Evolutionary conservation across 2,113 vertebrate species (phyloP).

Genomic region (Candoia aspera): DNA sequence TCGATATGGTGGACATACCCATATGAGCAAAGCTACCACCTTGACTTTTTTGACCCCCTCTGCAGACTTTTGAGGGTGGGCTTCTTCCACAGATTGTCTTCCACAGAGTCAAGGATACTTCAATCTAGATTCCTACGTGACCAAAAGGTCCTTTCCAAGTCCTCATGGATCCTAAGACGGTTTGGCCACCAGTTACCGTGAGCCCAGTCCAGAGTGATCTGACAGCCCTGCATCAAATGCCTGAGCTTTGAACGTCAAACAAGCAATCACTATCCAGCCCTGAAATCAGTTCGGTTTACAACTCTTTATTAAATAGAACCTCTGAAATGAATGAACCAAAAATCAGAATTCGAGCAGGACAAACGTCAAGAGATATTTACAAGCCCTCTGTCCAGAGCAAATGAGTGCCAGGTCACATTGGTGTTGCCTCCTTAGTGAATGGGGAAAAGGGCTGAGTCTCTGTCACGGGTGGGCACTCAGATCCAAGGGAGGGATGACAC

Average conservation of each 20-base stretch:
- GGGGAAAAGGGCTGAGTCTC: not conserved
- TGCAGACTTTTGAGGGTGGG: not conserved
- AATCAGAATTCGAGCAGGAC: not conserved
- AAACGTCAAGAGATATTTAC: not conserved
- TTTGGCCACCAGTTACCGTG: not conserved
- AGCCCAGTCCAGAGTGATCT: not conserved
- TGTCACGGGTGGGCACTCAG: not conserved
- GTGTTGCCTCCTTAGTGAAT: not conserved
- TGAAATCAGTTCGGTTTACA: not conserved
- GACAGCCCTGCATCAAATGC: too few species aligned
- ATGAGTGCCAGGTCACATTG: not conserved
- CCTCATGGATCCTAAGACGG: not conserved
- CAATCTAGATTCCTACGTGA: not conserved
- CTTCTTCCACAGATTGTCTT: not conserved
- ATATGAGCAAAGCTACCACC: too few species aligned
- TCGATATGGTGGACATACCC: too few species aligned
- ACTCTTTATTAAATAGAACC: conserved; percentile 11
- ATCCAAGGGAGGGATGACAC: not conserved
- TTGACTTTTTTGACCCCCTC: too few species aligned
- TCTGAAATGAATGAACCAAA: not conserved
- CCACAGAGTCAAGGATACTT: not conserved
- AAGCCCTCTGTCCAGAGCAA: not conserved
- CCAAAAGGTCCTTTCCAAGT: not conserved
- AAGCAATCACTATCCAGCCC: not conserved
- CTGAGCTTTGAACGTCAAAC: not conserved